Base-by-base conservation (phyloP, 1,140 invertebrate species). In the Ooceraea biroi region DNA sequence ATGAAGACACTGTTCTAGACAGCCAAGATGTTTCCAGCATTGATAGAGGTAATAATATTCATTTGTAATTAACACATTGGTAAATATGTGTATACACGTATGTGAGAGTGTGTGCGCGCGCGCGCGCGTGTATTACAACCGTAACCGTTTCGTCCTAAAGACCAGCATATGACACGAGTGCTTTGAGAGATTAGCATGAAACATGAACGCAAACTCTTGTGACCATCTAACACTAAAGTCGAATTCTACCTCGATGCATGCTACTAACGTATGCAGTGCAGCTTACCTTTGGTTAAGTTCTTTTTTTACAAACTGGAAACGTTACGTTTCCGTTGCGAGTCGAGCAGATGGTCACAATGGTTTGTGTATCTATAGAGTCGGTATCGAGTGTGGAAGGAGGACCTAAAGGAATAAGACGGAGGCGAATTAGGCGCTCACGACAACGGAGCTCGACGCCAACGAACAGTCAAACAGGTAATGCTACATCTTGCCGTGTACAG, bases 1-100 rank as follows among this genome's bases (percentile, higher is more conserved):
- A 98, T 78, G 97, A 97, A 91, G 97, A 97, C 86, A 97, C 96
- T 58, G 96, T 97, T 57, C 95, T 97, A 55, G 97, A 97, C 92
- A 97, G 96, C 92, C 96, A 97, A 92, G 97, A 97, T 87, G 96
- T 97, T 55, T 88, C 87, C 22, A 97, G 96, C 95, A 96, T 97
- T 60, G 97, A 97, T 93, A 95, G 96, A 96, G 97, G 97, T 97
- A 94, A 92, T 36, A 84, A 78, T 57, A 78, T 48, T 84, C 48
- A 55, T 63, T 30, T 36, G 36, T 36, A 19, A 0, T 72, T 77
- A 48, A 44, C n/a, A 68, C 27, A 76, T 63, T 19, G 36, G 57
- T 41, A 12, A 17, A 11, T 44, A 11, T 22, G 12, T 60, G 10
- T 14, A 7, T 58, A 48, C 19, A 22, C 17, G 30, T 44, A 7